A percentile compares a stretch with the other conserved stretches of the same genome.
These are phyloP conservation scores for Cotesia congregata DNA, from an alignment of 2,888 invertebrate species.

Conservation along the genomic window DNA sequence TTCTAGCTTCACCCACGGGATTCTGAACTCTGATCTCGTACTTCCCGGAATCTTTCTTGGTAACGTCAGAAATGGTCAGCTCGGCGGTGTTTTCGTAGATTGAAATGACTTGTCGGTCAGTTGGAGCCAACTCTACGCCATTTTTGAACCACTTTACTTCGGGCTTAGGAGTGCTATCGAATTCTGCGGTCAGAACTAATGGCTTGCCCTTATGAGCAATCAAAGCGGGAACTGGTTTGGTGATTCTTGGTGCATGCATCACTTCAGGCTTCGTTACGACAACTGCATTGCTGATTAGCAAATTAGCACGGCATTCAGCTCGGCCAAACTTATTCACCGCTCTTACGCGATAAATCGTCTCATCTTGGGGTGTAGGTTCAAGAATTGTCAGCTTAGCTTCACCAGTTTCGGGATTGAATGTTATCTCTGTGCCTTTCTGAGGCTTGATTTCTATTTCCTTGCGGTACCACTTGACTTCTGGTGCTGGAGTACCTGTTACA, in stretches of 20 bases:
- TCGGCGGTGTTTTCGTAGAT: conserved; percentile 76
- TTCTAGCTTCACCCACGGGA: conserved; percentile 82
- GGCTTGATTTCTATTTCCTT: conserved; percentile 76
- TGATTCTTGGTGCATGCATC: conserved; percentile 81
- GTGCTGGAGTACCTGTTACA: conserved; percentile 79
- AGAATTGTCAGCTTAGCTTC: conserved; percentile 76
- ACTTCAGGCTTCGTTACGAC: conserved; percentile 72
- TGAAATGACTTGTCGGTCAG: conserved; percentile 75
- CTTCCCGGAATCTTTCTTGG: conserved; percentile 85
- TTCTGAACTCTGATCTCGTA: conserved; percentile 90
- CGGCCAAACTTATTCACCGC: conserved; percentile 82
- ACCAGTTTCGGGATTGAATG: conserved; percentile 76
- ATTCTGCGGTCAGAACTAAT: conserved; percentile 79
- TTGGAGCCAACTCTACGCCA: conserved; percentile 80
- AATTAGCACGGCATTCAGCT: conserved; percentile 81
- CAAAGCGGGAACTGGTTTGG: conserved; percentile 83
- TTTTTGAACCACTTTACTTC: conserved; percentile 89
- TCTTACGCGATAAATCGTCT: conserved; percentile 78
- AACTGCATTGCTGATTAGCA: conserved; percentile 74
- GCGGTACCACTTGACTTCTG: conserved; percentile 80
- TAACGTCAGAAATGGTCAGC: conserved; percentile 78
- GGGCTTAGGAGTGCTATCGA: conserved; percentile 80
- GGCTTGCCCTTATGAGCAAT: conserved; percentile 80
- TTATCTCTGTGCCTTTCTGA: conserved; percentile 73
- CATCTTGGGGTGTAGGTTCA: conserved; percentile 78